Percentiles rank a stretch among this genome's conserved stretches.
Evolutionary conservation across 1,140 invertebrate genomes (phyloP).

Genomic region (Euwallacea similis): DNA sequence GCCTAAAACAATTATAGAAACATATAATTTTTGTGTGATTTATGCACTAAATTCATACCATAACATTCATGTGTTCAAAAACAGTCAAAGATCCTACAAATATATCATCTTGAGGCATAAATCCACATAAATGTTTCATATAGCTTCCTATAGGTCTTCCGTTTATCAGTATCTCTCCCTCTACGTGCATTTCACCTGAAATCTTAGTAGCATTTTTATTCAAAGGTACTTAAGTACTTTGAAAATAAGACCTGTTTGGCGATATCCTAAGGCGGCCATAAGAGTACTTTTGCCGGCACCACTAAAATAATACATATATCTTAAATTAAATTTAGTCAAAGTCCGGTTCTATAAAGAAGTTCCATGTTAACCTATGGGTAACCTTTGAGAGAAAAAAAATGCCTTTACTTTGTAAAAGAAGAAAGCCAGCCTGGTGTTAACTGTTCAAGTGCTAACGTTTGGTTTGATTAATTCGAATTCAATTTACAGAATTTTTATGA

Average conservation of each 20-base stretch:
- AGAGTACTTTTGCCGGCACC: slow-evolving; percentile 95
- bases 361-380: too few relatives aligned
- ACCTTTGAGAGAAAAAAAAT: neutral
- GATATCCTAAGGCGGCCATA: slow-evolving; percentile 83
- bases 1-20: slow-evolving; percentile 61
- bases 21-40: neutral
- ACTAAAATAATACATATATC: slow-evolving; percentile 57
- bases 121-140: slow-evolving; percentile 83
- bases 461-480: too few relatives aligned
- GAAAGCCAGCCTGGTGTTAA: too few relatives aligned
- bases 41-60: slow-evolving; percentile 61
- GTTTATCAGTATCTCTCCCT: slow-evolving; percentile 77
- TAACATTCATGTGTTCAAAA: slow-evolving; percentile 85
- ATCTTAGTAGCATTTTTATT: neutral
- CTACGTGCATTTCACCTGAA: slow-evolving; percentile 56
- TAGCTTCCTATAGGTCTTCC: slow-evolving; percentile 68
- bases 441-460: too few relatives aligned
- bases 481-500: too few relatives aligned
- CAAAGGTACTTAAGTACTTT: neutral
- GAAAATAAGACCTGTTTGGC: slow-evolving; percentile 62
- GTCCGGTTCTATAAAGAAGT: too few relatives aligned
- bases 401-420: neutral
- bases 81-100: slow-evolving; percentile 88
- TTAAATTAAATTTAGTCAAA: too few relatives aligned
- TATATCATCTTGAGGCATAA: slow-evolving; percentile 92